These are phyloP conservation scores for Perizoma flavofasciatum DNA, from an alignment of 2,888 invertebrate genomes.

Conservation along the genomic window DNA sequence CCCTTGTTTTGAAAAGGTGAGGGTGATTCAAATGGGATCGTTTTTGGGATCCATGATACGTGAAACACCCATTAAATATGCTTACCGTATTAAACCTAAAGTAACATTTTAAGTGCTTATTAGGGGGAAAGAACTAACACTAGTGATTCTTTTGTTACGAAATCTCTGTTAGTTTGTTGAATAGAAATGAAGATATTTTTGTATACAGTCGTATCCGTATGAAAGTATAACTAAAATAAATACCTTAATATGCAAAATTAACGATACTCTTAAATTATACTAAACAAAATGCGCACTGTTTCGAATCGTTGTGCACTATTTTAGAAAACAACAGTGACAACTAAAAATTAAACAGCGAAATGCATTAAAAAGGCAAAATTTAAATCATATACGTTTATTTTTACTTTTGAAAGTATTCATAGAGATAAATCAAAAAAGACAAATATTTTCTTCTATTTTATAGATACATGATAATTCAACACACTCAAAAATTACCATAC, in stretches of 20 bases:
- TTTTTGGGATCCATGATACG: conserved; percentile 10
- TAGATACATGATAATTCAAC: conserved; percentile 41
- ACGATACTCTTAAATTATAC: conserved; percentile 73
- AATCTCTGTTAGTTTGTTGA: conserved; percentile 26
- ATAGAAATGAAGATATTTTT: conserved; percentile 39
- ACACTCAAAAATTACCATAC: conserved; percentile 41
- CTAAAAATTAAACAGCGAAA: conserved; percentile 61
- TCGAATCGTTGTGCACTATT: conserved; percentile 41
- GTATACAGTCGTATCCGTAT: conserved; percentile 82
- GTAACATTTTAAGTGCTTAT: conserved; percentile 58
- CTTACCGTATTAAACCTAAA: conserved; percentile 56
- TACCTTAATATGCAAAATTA: conserved; percentile 80
- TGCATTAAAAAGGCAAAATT: conserved; percentile 78
- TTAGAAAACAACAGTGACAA: conserved; percentile 45
- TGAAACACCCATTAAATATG: conserved; percentile 30
- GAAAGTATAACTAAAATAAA: conserved; percentile 82
- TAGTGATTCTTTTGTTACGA: conserved; percentile 31
- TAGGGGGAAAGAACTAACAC: conserved; percentile 48
- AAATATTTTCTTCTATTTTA: conserved; percentile 46
- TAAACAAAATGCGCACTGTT: conserved; percentile 71
- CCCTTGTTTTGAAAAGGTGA: too few relatives aligned
- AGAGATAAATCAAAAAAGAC: conserved; percentile 49
- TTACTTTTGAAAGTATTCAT: conserved; percentile 57
- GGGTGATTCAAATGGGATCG: neutral
- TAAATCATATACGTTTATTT: conserved; percentile 67